These are phyloP conservation scores for Lepeophtheirus nordmannii DNA, from an alignment of 2,888 invertebrate genomes.

Conservation along the genomic window DNA sequence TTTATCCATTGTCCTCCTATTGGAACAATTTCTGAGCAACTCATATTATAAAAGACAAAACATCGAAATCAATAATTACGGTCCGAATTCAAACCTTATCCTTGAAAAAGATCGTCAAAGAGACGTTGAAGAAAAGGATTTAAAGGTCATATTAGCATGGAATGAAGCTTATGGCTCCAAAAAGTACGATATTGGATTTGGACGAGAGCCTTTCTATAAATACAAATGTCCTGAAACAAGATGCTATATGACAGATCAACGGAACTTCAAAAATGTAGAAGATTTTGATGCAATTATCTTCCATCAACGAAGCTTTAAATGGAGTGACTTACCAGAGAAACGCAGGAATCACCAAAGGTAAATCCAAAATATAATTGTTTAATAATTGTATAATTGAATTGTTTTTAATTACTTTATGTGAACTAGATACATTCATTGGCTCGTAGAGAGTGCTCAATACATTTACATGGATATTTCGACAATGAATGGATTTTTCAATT, in stretches of 20 bases:
- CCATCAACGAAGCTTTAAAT: slow-evolving; percentile 26
- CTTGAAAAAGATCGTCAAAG: not conserved
- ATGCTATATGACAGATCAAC: slow-evolving; percentile 22
- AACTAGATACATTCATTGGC: slow-evolving; percentile 10
- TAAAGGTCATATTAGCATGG: slow-evolving; percentile 24
- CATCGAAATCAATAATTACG: not conserved
- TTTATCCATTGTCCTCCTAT: too few species aligned
- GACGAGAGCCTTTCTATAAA: slow-evolving; percentile 20
- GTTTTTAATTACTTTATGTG: not conserved
- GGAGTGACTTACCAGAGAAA: slow-evolving; percentile 22
- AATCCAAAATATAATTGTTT: not conserved
- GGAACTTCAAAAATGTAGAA: not conserved
- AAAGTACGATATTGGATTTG: slow-evolving; percentile 14
- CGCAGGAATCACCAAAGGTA: not conserved
- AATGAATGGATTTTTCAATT: slow-evolving; percentile 27
- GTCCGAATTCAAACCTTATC: not conserved
- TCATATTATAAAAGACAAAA: too few species aligned
- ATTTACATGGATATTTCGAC: slow-evolving; percentile 18
- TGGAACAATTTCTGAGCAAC: too few species aligned
- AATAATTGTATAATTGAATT: not conserved
- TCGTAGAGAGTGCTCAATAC: slow-evolving; percentile 20
- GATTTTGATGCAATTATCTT: slow-evolving; percentile 27
- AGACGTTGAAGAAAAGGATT: not conserved
- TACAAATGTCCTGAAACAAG: slow-evolving; percentile 22
- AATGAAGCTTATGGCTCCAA: slow-evolving; percentile 20